These are phyloP conservation scores for Apolygus lucorum DNA, from an alignment of 1,140 invertebrate genomes.

Conservation along the genomic window DNA sequence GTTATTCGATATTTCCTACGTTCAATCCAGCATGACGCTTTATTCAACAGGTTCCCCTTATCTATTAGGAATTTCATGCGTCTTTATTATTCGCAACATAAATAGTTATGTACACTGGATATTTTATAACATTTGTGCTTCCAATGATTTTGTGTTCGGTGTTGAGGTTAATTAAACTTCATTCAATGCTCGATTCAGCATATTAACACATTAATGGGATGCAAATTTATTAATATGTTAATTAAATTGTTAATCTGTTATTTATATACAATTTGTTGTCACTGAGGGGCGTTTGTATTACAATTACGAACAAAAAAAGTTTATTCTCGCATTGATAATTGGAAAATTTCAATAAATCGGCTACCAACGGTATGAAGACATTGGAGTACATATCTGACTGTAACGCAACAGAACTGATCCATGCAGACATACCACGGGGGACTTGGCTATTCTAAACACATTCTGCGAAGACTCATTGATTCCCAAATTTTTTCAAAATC, in stretches of 20 bases:
- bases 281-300: slow-evolving; percentile 1
- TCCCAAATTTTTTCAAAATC: slow-evolving; percentile 19
- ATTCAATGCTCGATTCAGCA: slow-evolving; percentile 10
- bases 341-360: neutral
- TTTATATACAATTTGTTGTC: slow-evolving; percentile 23
- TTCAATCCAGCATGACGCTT: too few species aligned
- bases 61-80: too few species aligned
- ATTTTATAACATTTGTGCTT: too few species aligned
- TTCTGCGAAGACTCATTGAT: neutral
- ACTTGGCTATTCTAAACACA: slow-evolving; percentile 2
- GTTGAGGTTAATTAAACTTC: slow-evolving; percentile 22
- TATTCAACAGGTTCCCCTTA: too few species aligned
- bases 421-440: slow-evolving; percentile 5
- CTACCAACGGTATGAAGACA: neutral
- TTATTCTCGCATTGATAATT: too few species aligned
- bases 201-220: slow-evolving; percentile 25
- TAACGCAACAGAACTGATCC: neutral
- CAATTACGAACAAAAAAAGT: neutral
- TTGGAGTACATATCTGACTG: neutral
- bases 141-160: slow-evolving; percentile 9
- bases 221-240: slow-evolving; percentile 28
- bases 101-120: too few species aligned
- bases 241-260: slow-evolving; percentile 26
- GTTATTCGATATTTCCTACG: too few species aligned
- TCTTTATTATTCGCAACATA: too few species aligned